phyloP scores from a whole-genome alignment of 2,888 invertebrate species.

The Drosophila pegasa region DNA sequence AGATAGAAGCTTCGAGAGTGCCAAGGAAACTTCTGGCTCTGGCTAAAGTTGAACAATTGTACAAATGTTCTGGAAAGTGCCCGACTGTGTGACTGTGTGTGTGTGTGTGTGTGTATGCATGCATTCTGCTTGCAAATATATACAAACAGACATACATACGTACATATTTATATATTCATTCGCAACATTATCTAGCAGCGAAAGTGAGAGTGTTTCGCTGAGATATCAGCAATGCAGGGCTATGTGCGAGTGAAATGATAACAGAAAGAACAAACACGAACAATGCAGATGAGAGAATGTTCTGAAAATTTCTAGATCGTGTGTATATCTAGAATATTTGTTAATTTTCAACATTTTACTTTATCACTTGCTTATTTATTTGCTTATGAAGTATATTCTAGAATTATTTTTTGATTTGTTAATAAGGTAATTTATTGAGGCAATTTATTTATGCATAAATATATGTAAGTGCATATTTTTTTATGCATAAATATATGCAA shows the following conservation, averaged over 20 bases:
- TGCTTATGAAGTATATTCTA: too few species aligned
- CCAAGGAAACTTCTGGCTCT: constrained; percentile 52
- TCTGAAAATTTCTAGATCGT: constrained; percentile 6
- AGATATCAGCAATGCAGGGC: constrained; percentile 10
- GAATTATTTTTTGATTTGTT: background rate
- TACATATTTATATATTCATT: constrained; percentile 15
- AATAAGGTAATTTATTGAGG: background rate
- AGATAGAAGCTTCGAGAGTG: constrained; percentile 19
- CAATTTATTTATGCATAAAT: background rate
- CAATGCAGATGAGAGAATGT: background rate
- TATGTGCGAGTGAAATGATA: constrained; percentile 5
- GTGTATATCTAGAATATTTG: background rate
- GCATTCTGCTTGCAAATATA: background rate
- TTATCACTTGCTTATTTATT: too few species aligned
- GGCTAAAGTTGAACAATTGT: constrained; percentile 33
- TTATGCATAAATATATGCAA: constrained; percentile 1
- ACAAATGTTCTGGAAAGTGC: constrained; percentile 56
- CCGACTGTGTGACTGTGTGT: constrained; percentile 20
- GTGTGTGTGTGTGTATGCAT: constrained; percentile 14
- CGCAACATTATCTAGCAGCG: constrained; percentile 42
- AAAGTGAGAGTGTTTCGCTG: constrained; percentile 58
- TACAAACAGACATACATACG: constrained; percentile 7
- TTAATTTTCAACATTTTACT: background rate
- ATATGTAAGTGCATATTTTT: background rate
- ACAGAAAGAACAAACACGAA: constrained; percentile 8